phyloP scores from a whole-genome alignment of 2,113 vertebrate species.

The Phalacrocorax carbo region DNA sequence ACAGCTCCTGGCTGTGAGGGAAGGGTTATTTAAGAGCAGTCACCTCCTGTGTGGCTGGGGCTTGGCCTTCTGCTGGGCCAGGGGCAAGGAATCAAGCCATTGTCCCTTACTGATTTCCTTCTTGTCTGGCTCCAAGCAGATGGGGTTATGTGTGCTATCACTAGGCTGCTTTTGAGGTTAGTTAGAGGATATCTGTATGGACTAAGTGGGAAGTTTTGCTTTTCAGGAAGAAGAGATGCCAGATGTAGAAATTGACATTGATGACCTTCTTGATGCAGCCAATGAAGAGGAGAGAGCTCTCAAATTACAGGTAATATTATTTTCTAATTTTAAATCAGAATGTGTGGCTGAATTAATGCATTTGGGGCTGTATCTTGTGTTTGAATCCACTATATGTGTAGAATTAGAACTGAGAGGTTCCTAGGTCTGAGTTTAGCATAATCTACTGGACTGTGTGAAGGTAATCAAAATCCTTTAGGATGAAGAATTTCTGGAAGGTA shows the following conservation, averaged over 20 bases:
- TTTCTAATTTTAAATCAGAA: not conserved
- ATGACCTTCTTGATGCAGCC: conserved; percentile 92
- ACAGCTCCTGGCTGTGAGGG: not conserved
- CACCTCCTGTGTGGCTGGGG: not conserved
- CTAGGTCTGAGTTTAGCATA: not conserved
- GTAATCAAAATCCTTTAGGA: not conserved
- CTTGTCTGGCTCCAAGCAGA: not conserved
- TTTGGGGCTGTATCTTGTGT: not conserved
- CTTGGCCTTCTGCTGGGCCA: not conserved
- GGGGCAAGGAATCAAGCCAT: not conserved
- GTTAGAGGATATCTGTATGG: not conserved
- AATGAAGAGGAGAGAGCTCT: conserved; percentile 91
- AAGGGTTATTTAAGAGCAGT: not conserved
- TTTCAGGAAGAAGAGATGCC: conserved; percentile 97
- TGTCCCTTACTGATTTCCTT: not conserved
- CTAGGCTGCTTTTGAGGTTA: not conserved
- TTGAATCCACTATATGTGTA: not conserved
- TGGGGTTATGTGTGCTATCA: not conserved
- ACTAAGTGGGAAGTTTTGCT: not conserved
- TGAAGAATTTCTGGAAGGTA: not conserved
- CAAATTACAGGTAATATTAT: conserved; percentile 86
- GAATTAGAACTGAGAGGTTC: not conserved
- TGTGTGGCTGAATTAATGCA: not conserved
- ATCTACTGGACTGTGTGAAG: not conserved
- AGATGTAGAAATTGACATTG: conserved; percentile 97